These are phyloP conservation scores for Nemotelus nigrinus DNA, from an alignment of 2,888 invertebrate species.

Conservation along the genomic window DNA sequence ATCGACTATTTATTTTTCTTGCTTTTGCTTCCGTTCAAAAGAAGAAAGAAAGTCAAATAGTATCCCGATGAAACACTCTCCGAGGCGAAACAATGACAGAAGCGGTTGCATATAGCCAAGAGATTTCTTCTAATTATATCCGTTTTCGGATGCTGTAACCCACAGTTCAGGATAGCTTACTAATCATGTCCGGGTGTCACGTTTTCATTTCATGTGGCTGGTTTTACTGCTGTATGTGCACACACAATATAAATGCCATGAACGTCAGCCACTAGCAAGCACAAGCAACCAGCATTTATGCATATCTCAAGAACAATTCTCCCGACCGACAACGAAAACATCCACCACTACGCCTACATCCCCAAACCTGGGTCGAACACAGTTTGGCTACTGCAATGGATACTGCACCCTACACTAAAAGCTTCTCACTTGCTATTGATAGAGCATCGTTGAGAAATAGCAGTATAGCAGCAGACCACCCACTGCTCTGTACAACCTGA, in stretches of 20 bases:
- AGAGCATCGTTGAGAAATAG: slow-evolving; percentile 12
- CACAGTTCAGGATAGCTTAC: not conserved
- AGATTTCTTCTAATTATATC: too few species aligned
- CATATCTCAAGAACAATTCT: slow-evolving; percentile 8
- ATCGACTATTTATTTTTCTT: slow-evolving; percentile 17
- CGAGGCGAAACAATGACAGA: slow-evolving; percentile 1
- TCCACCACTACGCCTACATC: slow-evolving; percentile 3
- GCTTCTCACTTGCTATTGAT: slow-evolving; percentile 1
- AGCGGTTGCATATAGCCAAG: not conserved
- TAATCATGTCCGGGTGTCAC: slow-evolving; percentile 37
- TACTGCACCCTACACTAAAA: too few species aligned
- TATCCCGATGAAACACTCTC: not conserved
- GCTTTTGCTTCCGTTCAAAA: not conserved
- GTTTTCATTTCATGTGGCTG: slow-evolving; percentile 25
- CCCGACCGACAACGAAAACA: not conserved
- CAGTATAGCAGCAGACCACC: not conserved
- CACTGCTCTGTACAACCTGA: slow-evolving; percentile 31
- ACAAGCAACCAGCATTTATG: slow-evolving; percentile 1
- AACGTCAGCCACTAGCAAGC: not conserved
- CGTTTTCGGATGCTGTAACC: too few species aligned
- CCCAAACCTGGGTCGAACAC: not conserved
- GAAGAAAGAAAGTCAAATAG: not conserved
- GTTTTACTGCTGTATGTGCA: slow-evolving; percentile 26
- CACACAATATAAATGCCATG: slow-evolving; percentile 8
- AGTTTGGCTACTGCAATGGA: too few species aligned